Base-by-base conservation (phyloP, 2,113 vertebrate genomes). In the Piaya cayana region DNA sequence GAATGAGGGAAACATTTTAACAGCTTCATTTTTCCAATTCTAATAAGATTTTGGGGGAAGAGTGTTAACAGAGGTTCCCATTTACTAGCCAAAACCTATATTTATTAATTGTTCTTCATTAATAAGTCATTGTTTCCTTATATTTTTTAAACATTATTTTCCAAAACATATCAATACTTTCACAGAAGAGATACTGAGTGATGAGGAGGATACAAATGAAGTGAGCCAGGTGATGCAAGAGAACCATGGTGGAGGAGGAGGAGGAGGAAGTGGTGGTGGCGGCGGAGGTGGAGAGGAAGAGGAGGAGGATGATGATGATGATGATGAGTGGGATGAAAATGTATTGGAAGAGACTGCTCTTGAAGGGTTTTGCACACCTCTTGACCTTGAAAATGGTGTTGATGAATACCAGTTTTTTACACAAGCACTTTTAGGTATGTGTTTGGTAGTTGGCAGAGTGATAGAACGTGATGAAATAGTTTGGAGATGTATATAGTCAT, bases 381-480 rank as follows among this genome's bases (percentile, higher is more conserved):
- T 99, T 36, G 99, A 99, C 93, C 99, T 99, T 21, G 99, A 99
- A 96, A 98, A 97, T 29, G 98, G 98, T 85, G 98, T 99, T 84
- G 99, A 99, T 78, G 99, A 99, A 97, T 99, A 99, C 84, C 99
- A 98, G 89, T 99, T 99, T 97, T 99, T 99, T 75, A 99, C 99
- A 18, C 97, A 98, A 26, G 98, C 99, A 25, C 97, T 99, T 81
- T 97, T 99, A 84, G 97, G 99, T 99, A 97, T 65, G 98, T 97
- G 36, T 39, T 36, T 95, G 17, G 14, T 58, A 63, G 5, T 58
- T 64, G 45, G 43, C 47, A 71, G 30, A 59, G 32, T 62, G 59
- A 25, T 59, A 4, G 2, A 39, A 34, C 8, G 7, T 7, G 19
- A 26, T 84, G 22, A 62, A 94, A 32, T 80, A 0, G 3, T 56